Base-by-base conservation (phyloP, 2,797 vertebrate genomes). In the Takifugu rubripes region DNA sequence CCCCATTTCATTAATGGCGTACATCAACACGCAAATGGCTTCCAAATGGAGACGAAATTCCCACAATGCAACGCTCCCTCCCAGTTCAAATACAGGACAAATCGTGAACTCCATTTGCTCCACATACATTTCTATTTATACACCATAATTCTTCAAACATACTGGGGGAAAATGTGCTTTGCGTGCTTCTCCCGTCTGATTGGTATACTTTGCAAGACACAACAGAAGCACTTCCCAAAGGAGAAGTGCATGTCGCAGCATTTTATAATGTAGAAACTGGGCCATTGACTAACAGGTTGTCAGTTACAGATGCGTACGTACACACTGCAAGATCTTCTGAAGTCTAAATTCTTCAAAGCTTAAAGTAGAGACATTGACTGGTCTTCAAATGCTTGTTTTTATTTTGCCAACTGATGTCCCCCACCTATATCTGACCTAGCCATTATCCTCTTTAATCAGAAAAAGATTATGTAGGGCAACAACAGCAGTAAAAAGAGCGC, bases 251-350 rank as follows among this genome's bases (percentile, higher is more conserved):
- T 47, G 75, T 47, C 33, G 6, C 56, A 25, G 25, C 14, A 52
- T 57, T 73, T 74, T 56, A 68, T 43, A 60, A 59, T 70, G 77
- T 52, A 5, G 25, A 82, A 84, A 80, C 66, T 71, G 72, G 82
- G 82, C 65, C 72, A 68, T 42, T 61, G 51, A 58, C 57, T 63
- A 85, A 79, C 82, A 85, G 75, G 82, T 83, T 76, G 86, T 79
- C 74, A 75, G 81, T 83, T 83, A 84, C 73, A 74, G 50, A 42
- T 52, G 31, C 45, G 52, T 11, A 44, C 67, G 61, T 27, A 14
- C 70, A 29, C 45, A 49, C 36, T 27, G 46, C 36, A 54, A 69
- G 48, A 49, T 68, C 74, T 66, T 9, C 2, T 61, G 67, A 58
- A 73, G 17, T n/a, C 17, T 8, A 46, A 21, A 46, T n/a, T 8